phyloP scores from a whole-genome alignment of 2,797 vertebrate species.

The Acipenser transmontanus region DNA sequence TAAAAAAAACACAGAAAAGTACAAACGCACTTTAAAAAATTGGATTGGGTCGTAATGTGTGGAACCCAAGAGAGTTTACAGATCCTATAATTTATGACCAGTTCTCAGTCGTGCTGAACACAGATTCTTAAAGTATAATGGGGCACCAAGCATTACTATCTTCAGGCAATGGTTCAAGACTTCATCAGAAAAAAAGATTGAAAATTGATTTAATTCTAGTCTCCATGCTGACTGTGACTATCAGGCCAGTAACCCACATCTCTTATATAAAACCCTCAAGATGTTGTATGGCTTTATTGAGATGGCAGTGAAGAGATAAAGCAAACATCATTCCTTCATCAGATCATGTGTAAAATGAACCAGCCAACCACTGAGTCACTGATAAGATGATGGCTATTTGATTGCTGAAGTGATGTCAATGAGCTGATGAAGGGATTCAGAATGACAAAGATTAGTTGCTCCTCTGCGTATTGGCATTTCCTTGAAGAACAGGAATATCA shows the following conservation, averaged over 20 bases:
- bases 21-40: not conserved
- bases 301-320: constrained; percentile 37
- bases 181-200: constrained; percentile 28
- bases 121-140: not conserved
- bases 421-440: constrained; percentile 43
- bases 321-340: constrained; percentile 44
- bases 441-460: constrained; percentile 40
- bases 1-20: not conserved
- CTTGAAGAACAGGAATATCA: constrained; percentile 27
- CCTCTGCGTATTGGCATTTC: constrained; percentile 32
- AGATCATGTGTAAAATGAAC: constrained; percentile 46
- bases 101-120: not conserved
- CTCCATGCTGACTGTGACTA: constrained; percentile 14
- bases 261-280: constrained; percentile 41
- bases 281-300: constrained; percentile 27
- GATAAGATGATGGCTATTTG: constrained; percentile 47
- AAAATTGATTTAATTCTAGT: constrained; percentile 34
- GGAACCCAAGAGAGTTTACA: constrained; percentile 6
- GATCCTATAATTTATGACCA: constrained; percentile 21
- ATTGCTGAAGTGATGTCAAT: constrained; percentile 40
- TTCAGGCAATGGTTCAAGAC: constrained; percentile 28
- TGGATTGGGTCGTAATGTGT: not conserved
- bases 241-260: constrained; percentile 36
- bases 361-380: constrained; percentile 19
- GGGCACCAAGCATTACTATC: constrained; percentile 37